phyloP scores from a whole-genome alignment of 2,113 vertebrate genomes.

The Galbula dea region DNA sequence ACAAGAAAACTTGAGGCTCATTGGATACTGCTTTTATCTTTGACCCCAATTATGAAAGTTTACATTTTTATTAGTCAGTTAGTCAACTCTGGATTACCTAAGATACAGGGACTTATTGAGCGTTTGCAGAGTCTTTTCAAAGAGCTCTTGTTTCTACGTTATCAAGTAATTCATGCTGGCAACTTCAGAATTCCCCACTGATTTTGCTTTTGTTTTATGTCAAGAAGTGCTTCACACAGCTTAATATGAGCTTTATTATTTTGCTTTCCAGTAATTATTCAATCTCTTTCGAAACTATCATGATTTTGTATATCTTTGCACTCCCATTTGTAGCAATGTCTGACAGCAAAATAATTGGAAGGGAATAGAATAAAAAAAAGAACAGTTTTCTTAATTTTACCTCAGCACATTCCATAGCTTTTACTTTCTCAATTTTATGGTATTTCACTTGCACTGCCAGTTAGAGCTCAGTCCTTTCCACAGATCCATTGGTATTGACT shows the following conservation, averaged over 20 bases:
- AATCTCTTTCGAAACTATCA: not conserved
- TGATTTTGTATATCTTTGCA: not conserved
- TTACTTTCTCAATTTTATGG: not conserved
- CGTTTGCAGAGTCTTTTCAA: conserved; percentile 12
- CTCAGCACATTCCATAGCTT: not conserved
- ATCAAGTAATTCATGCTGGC: not conserved
- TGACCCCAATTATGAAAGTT: not conserved
- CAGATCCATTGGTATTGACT: not conserved
- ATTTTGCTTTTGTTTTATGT: not conserved
- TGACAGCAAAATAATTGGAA: not conserved
- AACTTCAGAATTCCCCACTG: not conserved
- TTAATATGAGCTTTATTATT: not conserved
- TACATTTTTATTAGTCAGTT: conserved; percentile 2
- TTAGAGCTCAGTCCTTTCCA: not conserved
- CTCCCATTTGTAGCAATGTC: not conserved
- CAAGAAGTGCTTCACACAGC: not conserved
- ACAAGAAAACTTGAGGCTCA: not conserved
- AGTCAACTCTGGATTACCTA: not conserved
- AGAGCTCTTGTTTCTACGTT: not conserved
- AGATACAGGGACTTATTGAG: not conserved
- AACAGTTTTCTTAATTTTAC: not conserved
- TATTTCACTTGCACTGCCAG: not conserved
- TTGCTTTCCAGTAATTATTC: not conserved
- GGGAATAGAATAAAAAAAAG: not conserved
- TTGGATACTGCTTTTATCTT: not conserved